Base-by-base conservation (phyloP, 1,140 invertebrate genomes). In the Heliconius himera region DNA sequence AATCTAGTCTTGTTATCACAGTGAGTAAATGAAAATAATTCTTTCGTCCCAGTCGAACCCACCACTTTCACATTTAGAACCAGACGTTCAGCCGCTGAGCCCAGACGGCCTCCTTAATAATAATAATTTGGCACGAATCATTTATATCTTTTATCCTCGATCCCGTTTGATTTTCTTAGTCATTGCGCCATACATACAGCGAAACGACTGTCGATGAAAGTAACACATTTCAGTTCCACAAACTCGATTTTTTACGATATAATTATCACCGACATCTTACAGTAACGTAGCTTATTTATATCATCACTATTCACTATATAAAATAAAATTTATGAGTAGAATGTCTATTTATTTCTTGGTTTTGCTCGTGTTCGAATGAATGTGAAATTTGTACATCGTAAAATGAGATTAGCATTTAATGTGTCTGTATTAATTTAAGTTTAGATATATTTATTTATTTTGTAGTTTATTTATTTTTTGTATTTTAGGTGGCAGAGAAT, bases 261-360 rank as follows among this genome's bases (percentile, higher is more conserved):
- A 46, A 46, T 73, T 73, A 73, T 73, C 18, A 49, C 38, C 18
- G 60, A 66, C 60, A 29, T 66, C 60, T 29, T 29, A 66, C 60
- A 66, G 22, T 66, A 66, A 66, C 60, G 3, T 29, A 13, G 26
- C 60, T 13, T 66, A 49, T 73, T 73, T 73, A 73, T 73, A 49
- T 73, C 20, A 73, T 49, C 33, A 16, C 41, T 73, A 26, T 73
- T 49, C 33, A 16, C 22, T 73, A 16, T 73, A 73, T 73, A 73
- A 73, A 73, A 73, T 41, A 41, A 26, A 73, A 73, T 46, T 73
- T 41, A 73, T 73, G 29, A 49, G 38, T 16, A 41, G 11, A 41
- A 46, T 49, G 72, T 20, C 26, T 73, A 22, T 20, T 18, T 73
- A 22, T 73, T 46, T 49, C 72, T 41, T 49, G n/a, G 72, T 9